phyloP scores from a whole-genome alignment of 1,140 invertebrate species.

The Magallana angulata region DNA sequence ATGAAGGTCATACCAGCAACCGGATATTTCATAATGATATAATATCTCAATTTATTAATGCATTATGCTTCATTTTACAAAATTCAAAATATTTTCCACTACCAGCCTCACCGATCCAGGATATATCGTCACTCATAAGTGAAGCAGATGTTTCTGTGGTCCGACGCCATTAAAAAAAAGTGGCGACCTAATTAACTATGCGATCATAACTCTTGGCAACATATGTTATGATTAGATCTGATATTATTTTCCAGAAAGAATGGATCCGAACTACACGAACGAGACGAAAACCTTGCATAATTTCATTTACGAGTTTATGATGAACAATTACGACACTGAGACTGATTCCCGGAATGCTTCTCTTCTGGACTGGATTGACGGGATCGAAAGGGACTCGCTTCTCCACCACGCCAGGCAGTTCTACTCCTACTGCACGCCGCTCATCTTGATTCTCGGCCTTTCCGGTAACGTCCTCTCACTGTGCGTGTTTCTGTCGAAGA shows the following conservation, averaged over 20 bases:
- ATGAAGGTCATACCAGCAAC: too few species aligned
- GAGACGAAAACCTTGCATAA: neutral
- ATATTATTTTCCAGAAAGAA: neutral
- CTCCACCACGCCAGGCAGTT: slow-evolving; percentile 51
- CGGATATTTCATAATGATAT: too few species aligned
- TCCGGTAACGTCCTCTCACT: slow-evolving; percentile 72
- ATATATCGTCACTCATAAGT: slow-evolving; percentile 61
- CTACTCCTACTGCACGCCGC: slow-evolving; percentile 67
- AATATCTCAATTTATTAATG: too few species aligned
- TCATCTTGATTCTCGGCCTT: slow-evolving; percentile 68
- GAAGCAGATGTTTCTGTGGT: slow-evolving; percentile 50
- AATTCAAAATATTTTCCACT: too few species aligned
- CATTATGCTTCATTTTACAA: too few species aligned
- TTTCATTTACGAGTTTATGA: neutral
- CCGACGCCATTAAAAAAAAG: neutral
- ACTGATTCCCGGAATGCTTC: neutral
- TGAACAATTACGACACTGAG: slow-evolving; percentile 39
- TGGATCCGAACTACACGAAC: neutral
- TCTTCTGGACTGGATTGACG: neutral
- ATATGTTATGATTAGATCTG: neutral
- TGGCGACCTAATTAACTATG: neutral
- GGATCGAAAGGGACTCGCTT: neutral
- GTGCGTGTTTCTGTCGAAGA: slow-evolving; percentile 69
- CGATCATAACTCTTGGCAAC: neutral
- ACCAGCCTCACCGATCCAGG: slow-evolving; percentile 59